Evolutionary conservation across 1,140 invertebrate genomes (phyloP).

Genomic region (Philaenus spumarius): DNA sequence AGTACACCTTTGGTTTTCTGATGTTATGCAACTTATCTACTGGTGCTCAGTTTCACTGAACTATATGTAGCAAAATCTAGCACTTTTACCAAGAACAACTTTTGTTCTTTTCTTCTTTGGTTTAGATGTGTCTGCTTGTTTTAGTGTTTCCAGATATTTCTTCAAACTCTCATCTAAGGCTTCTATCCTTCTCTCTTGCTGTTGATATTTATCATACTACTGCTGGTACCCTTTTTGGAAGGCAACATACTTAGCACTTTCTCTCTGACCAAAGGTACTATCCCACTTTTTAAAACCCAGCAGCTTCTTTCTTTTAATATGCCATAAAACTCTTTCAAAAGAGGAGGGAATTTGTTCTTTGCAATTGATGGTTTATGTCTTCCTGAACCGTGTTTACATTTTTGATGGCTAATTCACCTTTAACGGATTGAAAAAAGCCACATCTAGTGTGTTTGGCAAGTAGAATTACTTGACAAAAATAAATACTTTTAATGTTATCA

Average conservation of each 20-base stretch:
- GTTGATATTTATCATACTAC: not conserved
- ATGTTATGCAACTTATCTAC: not conserved
- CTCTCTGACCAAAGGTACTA: constrained; percentile 28
- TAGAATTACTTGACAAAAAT: no score
- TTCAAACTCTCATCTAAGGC: constrained; percentile 7
- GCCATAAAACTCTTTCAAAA: constrained; percentile 26
- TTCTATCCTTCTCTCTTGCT: not conserved
- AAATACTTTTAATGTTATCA: no score
- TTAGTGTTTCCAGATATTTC: constrained; percentile 1
- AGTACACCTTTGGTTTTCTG: not conserved
- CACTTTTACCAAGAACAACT: constrained; percentile 6
- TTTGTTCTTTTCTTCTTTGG: constrained; percentile 9
- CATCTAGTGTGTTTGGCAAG: no score
- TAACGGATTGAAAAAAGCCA: no score
- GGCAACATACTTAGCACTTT: constrained; percentile 20
- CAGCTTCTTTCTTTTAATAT: constrained; percentile 25
- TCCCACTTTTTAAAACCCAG: constrained; percentile 30
- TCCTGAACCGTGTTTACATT: no score
- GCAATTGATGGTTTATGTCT: no score
- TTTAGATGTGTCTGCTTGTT: not conserved
- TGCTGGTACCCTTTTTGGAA: not conserved
- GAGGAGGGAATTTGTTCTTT: constrained; percentile 28
- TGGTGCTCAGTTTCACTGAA: not conserved
- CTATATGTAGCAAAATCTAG: not conserved
- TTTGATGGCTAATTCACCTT: no score